phyloP scores from a whole-genome alignment of 2,797 vertebrate genomes.

The Forpus xanthops region DNA sequence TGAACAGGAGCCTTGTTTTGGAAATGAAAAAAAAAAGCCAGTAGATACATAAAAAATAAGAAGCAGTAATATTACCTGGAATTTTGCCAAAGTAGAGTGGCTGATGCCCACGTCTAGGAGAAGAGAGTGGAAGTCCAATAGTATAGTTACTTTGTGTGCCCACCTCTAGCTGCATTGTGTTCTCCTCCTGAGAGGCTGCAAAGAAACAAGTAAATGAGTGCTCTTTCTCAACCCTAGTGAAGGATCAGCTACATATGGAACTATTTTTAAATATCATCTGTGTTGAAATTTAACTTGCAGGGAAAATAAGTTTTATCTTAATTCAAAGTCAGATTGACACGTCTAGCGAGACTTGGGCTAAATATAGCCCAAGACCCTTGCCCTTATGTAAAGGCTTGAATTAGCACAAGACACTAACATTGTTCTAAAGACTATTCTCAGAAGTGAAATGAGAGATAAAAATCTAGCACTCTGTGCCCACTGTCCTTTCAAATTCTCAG shows the following conservation, averaged over 20 bases:
- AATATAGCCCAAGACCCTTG: not conserved
- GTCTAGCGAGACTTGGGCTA: not conserved
- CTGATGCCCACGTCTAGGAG: slow-evolving; percentile 59
- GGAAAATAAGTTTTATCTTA: not conserved
- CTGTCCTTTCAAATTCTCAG: not conserved
- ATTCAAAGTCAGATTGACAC: not conserved
- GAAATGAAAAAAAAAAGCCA: not conserved
- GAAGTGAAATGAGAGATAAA: not conserved
- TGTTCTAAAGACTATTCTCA: not conserved
- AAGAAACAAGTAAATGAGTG: slow-evolving; percentile 39
- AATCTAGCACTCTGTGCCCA: not conserved
- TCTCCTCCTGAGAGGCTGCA: slow-evolving; percentile 84
- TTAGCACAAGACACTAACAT: not conserved
- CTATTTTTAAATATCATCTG: not conserved
- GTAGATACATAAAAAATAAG: not conserved
- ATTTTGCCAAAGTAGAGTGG: slow-evolving; percentile 86
- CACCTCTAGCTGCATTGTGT: slow-evolving; percentile 84
- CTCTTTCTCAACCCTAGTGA: not conserved
- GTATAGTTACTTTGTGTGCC: slow-evolving; percentile 81
- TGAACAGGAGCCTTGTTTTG: not conserved
- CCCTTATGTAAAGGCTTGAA: not conserved
- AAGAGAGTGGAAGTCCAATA: slow-evolving; percentile 69
- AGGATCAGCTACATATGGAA: not conserved
- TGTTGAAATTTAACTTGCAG: not conserved
- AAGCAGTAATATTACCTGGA: slow-evolving; percentile 81